Base-by-base conservation (phyloP, 2,113 vertebrate genomes). In the Periophthalmus modestus region DNA sequence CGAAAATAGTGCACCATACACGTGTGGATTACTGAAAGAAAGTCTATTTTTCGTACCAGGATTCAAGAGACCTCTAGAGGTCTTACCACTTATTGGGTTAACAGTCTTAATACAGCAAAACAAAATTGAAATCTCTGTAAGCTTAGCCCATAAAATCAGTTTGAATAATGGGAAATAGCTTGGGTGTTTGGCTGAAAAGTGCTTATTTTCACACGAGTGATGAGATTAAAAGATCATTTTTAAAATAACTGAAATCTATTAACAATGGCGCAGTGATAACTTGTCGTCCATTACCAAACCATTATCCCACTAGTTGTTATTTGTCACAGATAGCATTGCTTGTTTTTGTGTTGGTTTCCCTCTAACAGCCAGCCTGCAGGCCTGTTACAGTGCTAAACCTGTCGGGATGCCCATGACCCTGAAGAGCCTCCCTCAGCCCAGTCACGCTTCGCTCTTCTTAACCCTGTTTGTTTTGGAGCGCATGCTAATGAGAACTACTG, bases 391-490 rank as follows among this genome's bases (percentile, higher is more conserved):
- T 68, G 62, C 7, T 58, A n/a, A 58, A 70, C 62, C 58, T 73
- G 47, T 34, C 62, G 21, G 72, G 19, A 34, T 72, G 54, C 61
- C 39, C 69, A n/a, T 73, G 52, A 57, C 61, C 34, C 58, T 66
- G 33, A 18, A 71, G 54, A 80, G 21, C 68, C 16, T 59, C 46
- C 50, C 46, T 76, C 67, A 66, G 72, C 69, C 73, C 73, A 50
- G 63, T 59, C 70, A 69, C 50, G 75, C 50, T 33, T 70, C 23
- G 4, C 55, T 76, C 74, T 70, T 65, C 61, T 82, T 81, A 73
- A 79, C 68, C 58, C n/a, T 65, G 73, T 77, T 82, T 72, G 80
- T 82, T 78, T 80, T 68, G 82, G 71, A 70, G 55, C 7, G 63
- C n/a, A 52, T 52, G 73, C 79, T 83, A 77, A 79, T 73, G 55